These are phyloP conservation scores for Uromys caudimaculatus DNA, from an alignment of 2,797 vertebrate genomes.

Conservation along the genomic window DNA sequence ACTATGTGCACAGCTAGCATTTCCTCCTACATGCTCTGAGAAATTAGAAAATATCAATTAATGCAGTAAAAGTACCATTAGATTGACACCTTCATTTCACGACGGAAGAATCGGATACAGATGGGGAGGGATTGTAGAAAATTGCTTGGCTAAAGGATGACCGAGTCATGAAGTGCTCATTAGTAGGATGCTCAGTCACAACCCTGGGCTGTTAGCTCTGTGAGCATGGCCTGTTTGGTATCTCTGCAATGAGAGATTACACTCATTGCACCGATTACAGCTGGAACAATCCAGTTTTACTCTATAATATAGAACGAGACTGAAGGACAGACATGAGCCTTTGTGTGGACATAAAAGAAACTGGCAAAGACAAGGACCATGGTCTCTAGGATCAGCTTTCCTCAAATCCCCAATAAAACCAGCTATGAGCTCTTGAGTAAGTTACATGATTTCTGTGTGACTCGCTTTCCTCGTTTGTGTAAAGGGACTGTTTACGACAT, in stretches of 20 bases:
- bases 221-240: background rate
- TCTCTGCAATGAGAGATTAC: background rate
- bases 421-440: background rate
- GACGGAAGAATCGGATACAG: background rate
- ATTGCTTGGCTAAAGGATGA: background rate
- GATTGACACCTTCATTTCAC: background rate
- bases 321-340: background rate
- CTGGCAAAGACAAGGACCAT: no score
- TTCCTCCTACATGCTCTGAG: background rate
- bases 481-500: background rate
- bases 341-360: background rate
- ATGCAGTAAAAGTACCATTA: background rate
- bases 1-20: background rate
- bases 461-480: background rate
- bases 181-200: background rate
- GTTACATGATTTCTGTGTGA: slow-evolving; percentile 1
- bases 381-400: background rate
- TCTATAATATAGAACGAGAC: background rate
- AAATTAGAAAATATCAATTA: background rate
- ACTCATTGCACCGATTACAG: background rate
- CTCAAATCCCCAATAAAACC: background rate
- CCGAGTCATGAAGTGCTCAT: background rate
- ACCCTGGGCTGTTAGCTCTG: background rate
- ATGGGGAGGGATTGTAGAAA: background rate
- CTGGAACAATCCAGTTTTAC: background rate